phyloP scores from a whole-genome alignment of 2,797 vertebrate genomes.

The Aeoliscus strigatus region DNA sequence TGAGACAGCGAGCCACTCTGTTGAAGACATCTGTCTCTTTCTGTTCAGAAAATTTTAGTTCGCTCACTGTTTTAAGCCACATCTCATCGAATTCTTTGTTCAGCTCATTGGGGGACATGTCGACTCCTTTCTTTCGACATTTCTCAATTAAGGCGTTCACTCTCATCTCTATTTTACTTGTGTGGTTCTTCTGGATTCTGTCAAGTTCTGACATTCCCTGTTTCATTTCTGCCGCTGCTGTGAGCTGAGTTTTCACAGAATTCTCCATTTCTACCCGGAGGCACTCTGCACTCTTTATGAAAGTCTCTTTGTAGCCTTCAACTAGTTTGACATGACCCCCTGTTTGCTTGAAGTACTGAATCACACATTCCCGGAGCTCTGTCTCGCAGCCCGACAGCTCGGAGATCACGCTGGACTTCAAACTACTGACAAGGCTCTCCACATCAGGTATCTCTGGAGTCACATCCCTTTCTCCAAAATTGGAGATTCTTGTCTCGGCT shows the following conservation, averaged over 20 bases:
- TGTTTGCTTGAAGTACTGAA: conserved; percentile 54
- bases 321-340: conserved; percentile 55
- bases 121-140: conserved; percentile 18
- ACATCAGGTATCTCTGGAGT: conserved; percentile 14
- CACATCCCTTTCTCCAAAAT: conserved; percentile 18
- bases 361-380: conserved; percentile 34
- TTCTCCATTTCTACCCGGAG: conserved; percentile 46
- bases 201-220: conserved; percentile 46
- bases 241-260: conserved; percentile 31
- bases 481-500: conserved; percentile 54
- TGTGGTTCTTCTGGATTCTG: conserved; percentile 37
- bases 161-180: conserved; percentile 38
- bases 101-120: conserved; percentile 21
- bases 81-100: conserved; percentile 49
- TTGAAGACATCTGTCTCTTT: conserved; percentile 1
- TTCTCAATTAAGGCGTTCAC: conserved; percentile 32
- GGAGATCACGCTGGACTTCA: conserved; percentile 37
- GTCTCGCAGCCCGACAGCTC: conserved; percentile 38
- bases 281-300: conserved; percentile 46
- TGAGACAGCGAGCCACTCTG: conserved; percentile 5
- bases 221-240: conserved; percentile 32
- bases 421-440: background rate
- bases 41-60: conserved; percentile 11
- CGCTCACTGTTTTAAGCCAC: conserved; percentile 39
- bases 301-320: conserved; percentile 60